phyloP scores from a whole-genome alignment of 2,888 invertebrate species.

The Caradrina kadenii region DNA sequence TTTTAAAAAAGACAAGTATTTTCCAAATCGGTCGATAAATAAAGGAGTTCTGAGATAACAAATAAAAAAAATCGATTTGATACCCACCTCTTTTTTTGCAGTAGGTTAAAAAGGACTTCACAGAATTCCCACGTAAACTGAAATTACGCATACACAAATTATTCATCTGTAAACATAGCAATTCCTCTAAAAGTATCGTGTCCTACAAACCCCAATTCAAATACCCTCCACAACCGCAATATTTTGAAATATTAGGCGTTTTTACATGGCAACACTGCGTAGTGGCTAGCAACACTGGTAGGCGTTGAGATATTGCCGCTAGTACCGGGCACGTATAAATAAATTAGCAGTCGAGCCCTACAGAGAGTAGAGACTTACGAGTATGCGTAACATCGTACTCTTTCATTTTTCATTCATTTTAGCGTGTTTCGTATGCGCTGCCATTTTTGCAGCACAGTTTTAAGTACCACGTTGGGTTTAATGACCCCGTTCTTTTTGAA shows the following conservation, averaged over 20 bases:
- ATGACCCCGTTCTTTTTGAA: background rate
- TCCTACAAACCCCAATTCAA: background rate
- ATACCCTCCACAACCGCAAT: background rate
- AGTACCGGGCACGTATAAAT: slow-evolving; percentile 55
- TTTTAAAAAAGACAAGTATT: too few species aligned
- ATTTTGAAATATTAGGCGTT: slow-evolving; percentile 26
- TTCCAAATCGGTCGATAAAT: too few species aligned
- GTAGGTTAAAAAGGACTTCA: too few species aligned
- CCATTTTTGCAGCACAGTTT: slow-evolving; percentile 23
- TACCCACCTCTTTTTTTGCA: too few species aligned
- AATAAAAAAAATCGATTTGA: too few species aligned
- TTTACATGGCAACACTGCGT: slow-evolving; percentile 32
- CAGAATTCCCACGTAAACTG: background rate
- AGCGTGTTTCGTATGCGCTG: slow-evolving; percentile 18
- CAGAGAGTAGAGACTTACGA: slow-evolving; percentile 46
- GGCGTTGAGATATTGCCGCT: slow-evolving; percentile 53
- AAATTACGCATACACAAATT: background rate
- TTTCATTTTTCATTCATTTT: slow-evolving; percentile 55
- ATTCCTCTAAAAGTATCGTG: background rate
- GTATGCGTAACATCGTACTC: slow-evolving; percentile 35
- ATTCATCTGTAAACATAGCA: slow-evolving; percentile 5
- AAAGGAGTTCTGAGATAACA: too few species aligned
- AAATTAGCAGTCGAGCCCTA: slow-evolving; percentile 57
- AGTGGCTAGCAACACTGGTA: slow-evolving; percentile 43
- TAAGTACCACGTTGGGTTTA: slow-evolving; percentile 15